These are phyloP conservation scores for Pristiophorus japonicus DNA, from an alignment of 2,113 vertebrate species.

Conservation along the genomic window DNA sequence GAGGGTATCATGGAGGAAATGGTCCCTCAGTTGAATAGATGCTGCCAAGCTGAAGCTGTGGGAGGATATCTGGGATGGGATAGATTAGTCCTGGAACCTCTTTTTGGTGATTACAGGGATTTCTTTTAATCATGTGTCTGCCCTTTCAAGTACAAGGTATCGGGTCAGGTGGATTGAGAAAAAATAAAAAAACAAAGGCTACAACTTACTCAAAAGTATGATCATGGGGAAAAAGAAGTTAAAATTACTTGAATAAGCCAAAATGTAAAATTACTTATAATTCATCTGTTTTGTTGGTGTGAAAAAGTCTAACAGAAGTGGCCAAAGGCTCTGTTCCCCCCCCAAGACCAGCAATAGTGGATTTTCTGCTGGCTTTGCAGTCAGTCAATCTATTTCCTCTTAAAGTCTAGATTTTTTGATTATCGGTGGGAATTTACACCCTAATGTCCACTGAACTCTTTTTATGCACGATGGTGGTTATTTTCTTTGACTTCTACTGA, in stretches of 20 bases:
- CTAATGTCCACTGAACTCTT: background rate
- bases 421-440: background rate
- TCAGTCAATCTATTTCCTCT: slow-evolving; percentile 3
- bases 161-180: background rate
- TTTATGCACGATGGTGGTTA: background rate
- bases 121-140: background rate
- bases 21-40: background rate
- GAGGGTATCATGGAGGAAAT: background rate
- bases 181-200: background rate
- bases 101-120: background rate
- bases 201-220: background rate
- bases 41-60: background rate
- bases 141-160: background rate
- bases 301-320: background rate
- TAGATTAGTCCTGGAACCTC: background rate
- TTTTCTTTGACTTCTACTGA: background rate
- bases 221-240: background rate
- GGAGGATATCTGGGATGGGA: background rate
- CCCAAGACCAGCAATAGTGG: background rate
- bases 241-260: background rate
- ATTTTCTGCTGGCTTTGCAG: background rate
- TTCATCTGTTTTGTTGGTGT: background rate
- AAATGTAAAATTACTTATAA: background rate
- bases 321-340: background rate
- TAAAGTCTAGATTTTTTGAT: background rate